These are phyloP conservation scores for Thecocarcelia acutangulata DNA, from an alignment of 2,888 invertebrate genomes.

Conservation along the genomic window DNA sequence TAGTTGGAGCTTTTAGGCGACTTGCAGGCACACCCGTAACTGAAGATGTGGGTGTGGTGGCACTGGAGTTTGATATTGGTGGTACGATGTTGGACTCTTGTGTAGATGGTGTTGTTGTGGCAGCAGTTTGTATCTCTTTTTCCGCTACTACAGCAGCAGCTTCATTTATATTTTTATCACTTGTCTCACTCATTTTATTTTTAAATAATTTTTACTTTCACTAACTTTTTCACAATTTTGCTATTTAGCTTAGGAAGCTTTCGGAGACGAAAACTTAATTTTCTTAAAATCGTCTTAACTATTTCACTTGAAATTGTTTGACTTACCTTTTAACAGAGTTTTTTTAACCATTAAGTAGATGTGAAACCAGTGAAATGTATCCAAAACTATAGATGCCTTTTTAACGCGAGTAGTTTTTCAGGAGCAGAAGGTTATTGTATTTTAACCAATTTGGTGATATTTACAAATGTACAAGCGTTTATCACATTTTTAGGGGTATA, in stretches of 20 bases:
- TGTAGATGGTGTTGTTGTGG: slow-evolving; percentile 40
- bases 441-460: too few relatives aligned
- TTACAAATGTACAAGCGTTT: too few relatives aligned
- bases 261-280: background rate
- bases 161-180: slow-evolving; percentile 57
- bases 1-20: slow-evolving; percentile 74
- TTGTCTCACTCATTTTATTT: slow-evolving; percentile 74
- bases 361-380: background rate
- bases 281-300: background rate
- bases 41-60: slow-evolving; percentile 75
- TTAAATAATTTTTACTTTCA: slow-evolving; percentile 27
- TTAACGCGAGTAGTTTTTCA: background rate
- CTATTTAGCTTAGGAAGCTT: slow-evolving; percentile 35
- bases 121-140: background rate
- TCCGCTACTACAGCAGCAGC: slow-evolving; percentile 1
- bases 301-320: background rate
- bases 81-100: slow-evolving; percentile 23
- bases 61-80: slow-evolving; percentile 70
- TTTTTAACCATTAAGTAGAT: background rate
- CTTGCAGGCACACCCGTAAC: slow-evolving; percentile 74
- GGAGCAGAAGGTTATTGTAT: too few relatives aligned
- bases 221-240: slow-evolving; percentile 32
- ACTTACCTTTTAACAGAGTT: slow-evolving; percentile 54
- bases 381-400: background rate
- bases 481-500: too few relatives aligned